Percentiles rank a stretch among this genome's conserved stretches.
Conservation (phyloP, 2,888 invertebrate species). For the Dasysyrphus albostriatus region DNA sequence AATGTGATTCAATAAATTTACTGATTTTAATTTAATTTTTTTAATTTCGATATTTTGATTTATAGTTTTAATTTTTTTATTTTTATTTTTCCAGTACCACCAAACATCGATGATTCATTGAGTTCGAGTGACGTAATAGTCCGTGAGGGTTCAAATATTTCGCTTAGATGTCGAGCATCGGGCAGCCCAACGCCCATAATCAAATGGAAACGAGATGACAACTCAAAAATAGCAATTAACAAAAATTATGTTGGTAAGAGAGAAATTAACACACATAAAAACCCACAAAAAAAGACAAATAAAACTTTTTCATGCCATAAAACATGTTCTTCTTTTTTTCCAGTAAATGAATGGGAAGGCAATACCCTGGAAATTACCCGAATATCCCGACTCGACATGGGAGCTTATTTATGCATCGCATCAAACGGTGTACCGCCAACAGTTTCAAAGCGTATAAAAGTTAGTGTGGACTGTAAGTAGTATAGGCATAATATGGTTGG, state of each 20-base stretch:
- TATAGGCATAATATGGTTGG: slow-evolving; percentile 31
- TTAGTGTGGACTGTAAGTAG: slow-evolving; percentile 96
- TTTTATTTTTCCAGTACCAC: slow-evolving; percentile 88
- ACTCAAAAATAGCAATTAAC: slow-evolving; percentile 93
- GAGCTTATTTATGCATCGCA: slow-evolving; percentile 96
- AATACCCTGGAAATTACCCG: slow-evolving; percentile 92
- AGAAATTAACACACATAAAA: background rate
- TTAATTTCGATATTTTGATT: slow-evolving; percentile 17
- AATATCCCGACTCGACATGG: slow-evolving; percentile 95
- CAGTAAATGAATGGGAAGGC: slow-evolving; percentile 94
- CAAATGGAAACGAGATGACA: slow-evolving; percentile 96
- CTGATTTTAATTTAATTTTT: slow-evolving; percentile 37
- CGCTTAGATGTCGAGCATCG: slow-evolving; percentile 93
- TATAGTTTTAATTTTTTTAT: slow-evolving; percentile 13
- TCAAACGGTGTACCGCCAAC: slow-evolving; percentile 94
- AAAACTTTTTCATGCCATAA: background rate
- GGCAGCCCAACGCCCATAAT: slow-evolving; percentile 95
- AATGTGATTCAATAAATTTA: slow-evolving; percentile 38
- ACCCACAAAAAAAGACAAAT: slow-evolving; percentile 37
- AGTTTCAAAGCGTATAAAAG: slow-evolving; percentile 96
- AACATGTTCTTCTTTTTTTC: slow-evolving; percentile 19
- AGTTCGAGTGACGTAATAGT: slow-evolving; percentile 95
- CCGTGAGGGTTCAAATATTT: slow-evolving; percentile 94
- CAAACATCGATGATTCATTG: slow-evolving; percentile 94
- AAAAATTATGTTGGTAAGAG: slow-evolving; percentile 90